Evolutionary conservation across 2,888 invertebrate species (phyloP).

Genomic region (Elgonia sp.): DNA sequence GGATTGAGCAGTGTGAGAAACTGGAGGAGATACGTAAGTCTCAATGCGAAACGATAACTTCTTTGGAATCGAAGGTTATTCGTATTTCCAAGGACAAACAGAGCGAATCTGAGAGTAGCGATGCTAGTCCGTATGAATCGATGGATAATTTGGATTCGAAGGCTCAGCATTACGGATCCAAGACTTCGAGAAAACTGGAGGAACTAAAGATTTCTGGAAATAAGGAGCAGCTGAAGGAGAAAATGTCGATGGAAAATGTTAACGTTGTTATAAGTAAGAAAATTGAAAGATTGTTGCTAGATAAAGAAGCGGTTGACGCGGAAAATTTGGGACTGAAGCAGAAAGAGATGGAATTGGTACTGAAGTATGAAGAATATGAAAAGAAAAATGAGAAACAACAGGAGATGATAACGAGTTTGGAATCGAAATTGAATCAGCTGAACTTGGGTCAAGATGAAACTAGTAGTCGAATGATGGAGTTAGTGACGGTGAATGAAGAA

Average conservation of each 20-base stretch:
- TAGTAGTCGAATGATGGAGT: constrained; percentile 63
- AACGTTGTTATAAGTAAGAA: constrained; percentile 46
- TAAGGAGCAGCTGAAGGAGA: constrained; percentile 51
- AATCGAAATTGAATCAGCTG: constrained; percentile 39
- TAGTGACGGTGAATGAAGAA: constrained; percentile 72
- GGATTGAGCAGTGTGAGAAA: neutral
- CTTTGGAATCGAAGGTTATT: constrained; percentile 41
- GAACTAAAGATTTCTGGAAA: constrained; percentile 55
- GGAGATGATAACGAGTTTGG: constrained; percentile 62
- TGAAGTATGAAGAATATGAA: constrained; percentile 61
- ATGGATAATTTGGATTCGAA: constrained; percentile 43
- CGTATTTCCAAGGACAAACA: constrained; percentile 31
- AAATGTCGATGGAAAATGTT: constrained; percentile 58
- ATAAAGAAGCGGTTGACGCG: constrained; percentile 49
- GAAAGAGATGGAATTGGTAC: constrained; percentile 34
- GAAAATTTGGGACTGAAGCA: constrained; percentile 54
- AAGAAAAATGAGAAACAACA: constrained; percentile 66
- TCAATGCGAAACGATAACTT: constrained; percentile 48
- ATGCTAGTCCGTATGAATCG: constrained; percentile 17
- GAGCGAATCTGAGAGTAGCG: constrained; percentile 37
- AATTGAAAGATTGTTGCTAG: constrained; percentile 49
- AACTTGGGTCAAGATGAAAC: constrained; percentile 45
- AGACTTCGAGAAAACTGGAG: constrained; percentile 58
- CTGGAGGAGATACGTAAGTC: constrained; percentile 24
- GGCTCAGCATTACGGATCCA: constrained; percentile 46